Conservation (phyloP, 2,797 vertebrate genomes). For the Ctenopoma multispine region DNA sequence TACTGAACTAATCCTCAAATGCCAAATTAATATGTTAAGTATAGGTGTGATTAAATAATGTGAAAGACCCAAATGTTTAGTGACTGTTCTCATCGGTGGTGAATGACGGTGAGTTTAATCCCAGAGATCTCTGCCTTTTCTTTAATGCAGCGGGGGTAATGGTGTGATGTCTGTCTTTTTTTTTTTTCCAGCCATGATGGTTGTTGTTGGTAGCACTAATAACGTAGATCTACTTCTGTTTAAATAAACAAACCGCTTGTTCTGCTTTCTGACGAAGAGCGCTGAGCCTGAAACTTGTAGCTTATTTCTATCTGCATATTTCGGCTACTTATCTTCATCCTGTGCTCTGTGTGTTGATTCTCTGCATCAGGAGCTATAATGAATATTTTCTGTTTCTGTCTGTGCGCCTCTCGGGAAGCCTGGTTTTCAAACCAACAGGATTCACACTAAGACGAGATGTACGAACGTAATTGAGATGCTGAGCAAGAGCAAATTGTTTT, state of each 20-base stretch:
- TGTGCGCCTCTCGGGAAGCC: conserved; percentile 3
- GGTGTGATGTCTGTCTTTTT: conserved; percentile 12
- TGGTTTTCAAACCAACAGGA: not conserved
- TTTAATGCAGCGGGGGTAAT: conserved; percentile 48
- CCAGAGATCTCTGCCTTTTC: conserved; percentile 42
- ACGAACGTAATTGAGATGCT: not conserved
- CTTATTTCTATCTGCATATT: not conserved
- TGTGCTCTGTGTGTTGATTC: not conserved
- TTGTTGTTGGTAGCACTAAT: conserved; percentile 28
- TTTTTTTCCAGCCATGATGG: conserved; percentile 11
- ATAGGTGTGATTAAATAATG: conserved; percentile 68
- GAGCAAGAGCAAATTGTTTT: not conserved
- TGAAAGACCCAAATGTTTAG: conserved; percentile 57
- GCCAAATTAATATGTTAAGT: conserved; percentile 80
- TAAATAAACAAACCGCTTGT: conserved; percentile 7
- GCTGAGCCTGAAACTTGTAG: not conserved
- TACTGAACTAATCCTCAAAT: conserved; percentile 71
- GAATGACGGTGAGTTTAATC: conserved; percentile 64
- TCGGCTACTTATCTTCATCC: conserved; percentile 1
- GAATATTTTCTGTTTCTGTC: conserved; percentile 17
- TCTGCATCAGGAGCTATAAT: not conserved
- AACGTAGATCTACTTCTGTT: conserved; percentile 22
- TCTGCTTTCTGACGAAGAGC: not conserved
- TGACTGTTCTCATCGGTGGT: conserved; percentile 49
- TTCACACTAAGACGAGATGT: not conserved